Evolutionary conservation across 2,888 invertebrate species (phyloP), one percentile per base, ranked within the genome.

Genomic region (Griposia aprilina): DNA sequence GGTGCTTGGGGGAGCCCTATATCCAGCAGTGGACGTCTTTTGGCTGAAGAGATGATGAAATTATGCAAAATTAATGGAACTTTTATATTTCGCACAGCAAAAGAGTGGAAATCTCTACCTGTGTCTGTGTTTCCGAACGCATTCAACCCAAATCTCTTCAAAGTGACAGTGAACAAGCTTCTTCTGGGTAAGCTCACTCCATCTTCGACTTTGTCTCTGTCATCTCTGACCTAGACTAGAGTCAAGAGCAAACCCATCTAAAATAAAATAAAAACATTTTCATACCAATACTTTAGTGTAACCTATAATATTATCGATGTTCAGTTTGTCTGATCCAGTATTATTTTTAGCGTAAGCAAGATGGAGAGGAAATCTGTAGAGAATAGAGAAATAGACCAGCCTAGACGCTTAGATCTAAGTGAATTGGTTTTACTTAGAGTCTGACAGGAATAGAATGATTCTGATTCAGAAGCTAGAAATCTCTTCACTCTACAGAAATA

Each of bases 341-440:
- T 20, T 76, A 76, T 62, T 76, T 62, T 45, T 30, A 45, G 30
- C 20, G 1, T 17, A 23, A 30, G 8, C 26, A 52, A 62, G 62
- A 63, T 30, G 6, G 17, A 76, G 23, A 20, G 1, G 20, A 30
- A 52, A 52, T 36, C 52, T 52, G 8, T 1, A 41, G 8, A 50
- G 17, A 30, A 62, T 17, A 45, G 30, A 52, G 45, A 45, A 77
- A 76, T 62, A 76, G 30, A 60, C 23, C 2, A 1, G 15, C 15
- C 17, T 41, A 20, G 36, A 15, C 2, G 60, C 23, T 62, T 2
- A 20, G 41, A 52, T 30, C 0, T 17, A n/a, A 76, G 41, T 76
- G 50, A 20, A 76, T 76, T 76, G 30, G 26, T 17, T 76, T 76
- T n/a, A 57, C 8, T 74, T 20, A 45, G n/a, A 50, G 30, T 36